Conservation (phyloP, 1,140 invertebrate species). For the Drosophila malerkotliana region DNA sequence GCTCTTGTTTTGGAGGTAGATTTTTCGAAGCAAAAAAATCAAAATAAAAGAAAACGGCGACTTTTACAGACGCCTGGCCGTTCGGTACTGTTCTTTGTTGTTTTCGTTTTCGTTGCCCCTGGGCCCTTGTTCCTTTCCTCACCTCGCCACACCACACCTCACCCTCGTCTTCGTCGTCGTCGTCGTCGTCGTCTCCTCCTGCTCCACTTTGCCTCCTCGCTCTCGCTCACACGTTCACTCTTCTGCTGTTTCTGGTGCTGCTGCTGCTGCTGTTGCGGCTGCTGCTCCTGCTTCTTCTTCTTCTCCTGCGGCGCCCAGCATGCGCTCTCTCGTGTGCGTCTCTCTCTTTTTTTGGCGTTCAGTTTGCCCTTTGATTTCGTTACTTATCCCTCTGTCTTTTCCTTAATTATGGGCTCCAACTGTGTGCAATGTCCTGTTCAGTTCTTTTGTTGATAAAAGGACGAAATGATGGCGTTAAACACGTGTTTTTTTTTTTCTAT, state of each 20-base stretch:
- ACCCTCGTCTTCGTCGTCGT: conserved; percentile 1
- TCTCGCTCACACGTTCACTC: conserved; percentile 25
- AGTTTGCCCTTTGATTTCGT: conserved; percentile 44
- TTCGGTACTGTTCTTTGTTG: conserved; percentile 19
- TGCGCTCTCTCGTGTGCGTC: conserved; percentile 50
- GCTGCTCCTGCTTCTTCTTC: conserved; percentile 25
- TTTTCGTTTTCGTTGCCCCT: conserved; percentile 18
- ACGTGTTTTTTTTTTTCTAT: conserved; percentile 44
- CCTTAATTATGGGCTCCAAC: conserved; percentile 28
- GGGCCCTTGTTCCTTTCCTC: conserved; percentile 10
- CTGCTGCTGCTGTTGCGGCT: conserved; percentile 16
- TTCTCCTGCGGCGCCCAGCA: conserved; percentile 57
- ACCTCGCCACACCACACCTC: background rate
- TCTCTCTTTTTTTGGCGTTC: conserved; percentile 37
- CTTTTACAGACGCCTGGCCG: conserved; percentile 14
- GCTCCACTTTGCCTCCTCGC: conserved; percentile 46
- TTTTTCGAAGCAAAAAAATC: background rate
- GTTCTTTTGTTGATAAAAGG: conserved; percentile 1
- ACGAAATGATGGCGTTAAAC: conserved; percentile 33
- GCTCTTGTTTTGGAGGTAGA: conserved; percentile 33
- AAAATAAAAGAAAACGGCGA: conserved; percentile 17
- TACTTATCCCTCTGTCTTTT: conserved; percentile 1
- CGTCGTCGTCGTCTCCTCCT: conserved; percentile 15
- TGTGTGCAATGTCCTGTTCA: conserved; percentile 58
- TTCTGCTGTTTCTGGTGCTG: conserved; percentile 7